Percentiles rank a stretch among this genome's conserved stretches.
Conservation (phyloP, 2,888 invertebrate species). For the Lochmaea crataegi region DNA sequence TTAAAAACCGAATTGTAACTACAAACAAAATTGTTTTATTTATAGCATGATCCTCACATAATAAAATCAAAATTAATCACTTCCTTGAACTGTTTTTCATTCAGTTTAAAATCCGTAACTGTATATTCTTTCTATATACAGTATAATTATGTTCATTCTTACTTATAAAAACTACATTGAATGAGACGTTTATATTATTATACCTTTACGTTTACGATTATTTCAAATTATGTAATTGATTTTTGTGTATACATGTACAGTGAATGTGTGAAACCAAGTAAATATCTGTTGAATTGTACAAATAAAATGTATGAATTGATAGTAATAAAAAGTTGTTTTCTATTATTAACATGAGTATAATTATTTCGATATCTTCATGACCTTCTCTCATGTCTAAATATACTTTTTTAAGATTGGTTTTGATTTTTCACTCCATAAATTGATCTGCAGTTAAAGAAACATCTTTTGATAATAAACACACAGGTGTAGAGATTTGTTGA, state of each 20-base stretch:
- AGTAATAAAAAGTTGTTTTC: no score
- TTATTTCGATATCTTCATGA: no score
- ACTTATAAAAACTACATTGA: conserved; percentile 18
- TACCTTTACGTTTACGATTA: conserved; percentile 15
- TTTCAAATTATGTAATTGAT: conserved; percentile 14
- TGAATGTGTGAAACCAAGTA: no score
- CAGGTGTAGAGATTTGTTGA: no score
- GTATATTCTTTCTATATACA: conserved; percentile 5
- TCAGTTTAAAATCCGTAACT: not conserved
- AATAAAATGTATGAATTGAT: no score
- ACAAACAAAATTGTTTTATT: conserved; percentile 4
- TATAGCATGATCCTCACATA: not conserved
- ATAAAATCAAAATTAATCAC: conserved; percentile 3
- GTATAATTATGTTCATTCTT: conserved; percentile 1
- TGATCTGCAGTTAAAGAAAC: no score
- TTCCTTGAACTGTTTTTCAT: conserved; percentile 1
- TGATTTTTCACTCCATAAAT: no score
- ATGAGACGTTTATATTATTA: conserved; percentile 12
- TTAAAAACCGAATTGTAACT: not conserved
- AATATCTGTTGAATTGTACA: no score
- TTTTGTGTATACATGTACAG: not conserved
- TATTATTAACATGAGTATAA: no score
- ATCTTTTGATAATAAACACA: no score
- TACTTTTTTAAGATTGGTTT: no score
- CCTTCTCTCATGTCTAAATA: no score